These are phyloP conservation scores for Hippocampus zosterae DNA, from an alignment of 2,113 vertebrate species.

Conservation along the genomic window DNA sequence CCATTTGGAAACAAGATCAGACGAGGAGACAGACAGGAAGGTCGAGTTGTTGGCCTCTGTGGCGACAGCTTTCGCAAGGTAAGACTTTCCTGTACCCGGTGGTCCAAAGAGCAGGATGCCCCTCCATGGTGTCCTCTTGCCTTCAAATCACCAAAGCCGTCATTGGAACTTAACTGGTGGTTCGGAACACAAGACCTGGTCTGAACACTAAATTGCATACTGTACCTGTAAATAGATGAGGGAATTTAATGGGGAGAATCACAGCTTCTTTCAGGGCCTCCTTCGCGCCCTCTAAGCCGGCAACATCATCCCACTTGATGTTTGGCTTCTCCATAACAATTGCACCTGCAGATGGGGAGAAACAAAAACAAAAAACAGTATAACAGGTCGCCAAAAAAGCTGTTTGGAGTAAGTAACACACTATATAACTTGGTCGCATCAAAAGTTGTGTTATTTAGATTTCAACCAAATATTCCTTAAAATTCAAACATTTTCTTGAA, in stretches of 20 bases:
- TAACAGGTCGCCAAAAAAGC: not conserved
- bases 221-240: constrained; percentile 94
- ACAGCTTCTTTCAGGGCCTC: constrained; percentile 98
- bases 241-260: constrained; percentile 97
- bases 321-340: constrained; percentile 97
- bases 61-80: constrained; percentile 94
- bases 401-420: not conserved
- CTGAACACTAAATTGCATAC: not conserved
- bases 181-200: not conserved
- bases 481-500: too few relatives aligned
- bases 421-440: not conserved
- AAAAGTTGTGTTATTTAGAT: not conserved
- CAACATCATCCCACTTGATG: constrained; percentile 93
- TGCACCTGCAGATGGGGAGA: constrained; percentile 73
- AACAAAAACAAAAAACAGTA: not conserved
- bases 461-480: too few relatives aligned
- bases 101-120: constrained; percentile 96
- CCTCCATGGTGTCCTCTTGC: constrained; percentile 96
- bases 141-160: constrained; percentile 59
- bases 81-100: constrained; percentile 97
- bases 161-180: not conserved
- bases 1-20: constrained; percentile 97
- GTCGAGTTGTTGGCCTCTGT: constrained; percentile 99
- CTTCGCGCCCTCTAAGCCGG: constrained; percentile 93
- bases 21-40: constrained; percentile 95